These are phyloP conservation scores for Chionomys nivalis DNA, from an alignment of 2,113 vertebrate genomes.

Conservation along the genomic window DNA sequence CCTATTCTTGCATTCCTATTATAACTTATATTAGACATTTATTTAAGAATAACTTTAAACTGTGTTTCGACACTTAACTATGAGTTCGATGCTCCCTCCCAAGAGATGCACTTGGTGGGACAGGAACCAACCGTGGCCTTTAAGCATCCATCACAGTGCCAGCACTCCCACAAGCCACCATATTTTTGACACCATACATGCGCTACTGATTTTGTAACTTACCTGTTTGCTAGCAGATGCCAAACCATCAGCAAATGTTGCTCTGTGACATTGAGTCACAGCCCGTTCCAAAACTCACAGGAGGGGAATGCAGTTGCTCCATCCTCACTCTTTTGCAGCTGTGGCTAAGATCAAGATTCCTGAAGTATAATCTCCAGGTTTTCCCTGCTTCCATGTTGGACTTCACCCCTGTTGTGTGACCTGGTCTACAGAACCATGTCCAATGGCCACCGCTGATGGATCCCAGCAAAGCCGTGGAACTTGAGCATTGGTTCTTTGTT, in stretches of 20 bases:
- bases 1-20: background rate
- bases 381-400: background rate
- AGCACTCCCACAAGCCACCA: background rate
- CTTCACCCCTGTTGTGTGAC: background rate
- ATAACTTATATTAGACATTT: background rate
- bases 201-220: background rate
- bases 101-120: background rate
- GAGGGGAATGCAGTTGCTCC: background rate
- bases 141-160: background rate
- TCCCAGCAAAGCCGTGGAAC: background rate
- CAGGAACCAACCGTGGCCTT: background rate
- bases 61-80: background rate
- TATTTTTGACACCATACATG: background rate
- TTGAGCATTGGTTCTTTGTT: background rate
- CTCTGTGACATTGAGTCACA: background rate
- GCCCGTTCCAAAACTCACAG: background rate
- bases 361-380: no score
- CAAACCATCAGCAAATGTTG: background rate
- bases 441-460: background rate
- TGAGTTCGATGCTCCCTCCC: background rate
- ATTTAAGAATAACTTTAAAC: background rate
- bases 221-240: background rate
- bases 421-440: background rate
- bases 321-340: background rate
- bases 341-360: background rate